These are phyloP conservation scores for Eupsilia transversa DNA, from an alignment of 2,888 invertebrate genomes.

Conservation along the genomic window DNA sequence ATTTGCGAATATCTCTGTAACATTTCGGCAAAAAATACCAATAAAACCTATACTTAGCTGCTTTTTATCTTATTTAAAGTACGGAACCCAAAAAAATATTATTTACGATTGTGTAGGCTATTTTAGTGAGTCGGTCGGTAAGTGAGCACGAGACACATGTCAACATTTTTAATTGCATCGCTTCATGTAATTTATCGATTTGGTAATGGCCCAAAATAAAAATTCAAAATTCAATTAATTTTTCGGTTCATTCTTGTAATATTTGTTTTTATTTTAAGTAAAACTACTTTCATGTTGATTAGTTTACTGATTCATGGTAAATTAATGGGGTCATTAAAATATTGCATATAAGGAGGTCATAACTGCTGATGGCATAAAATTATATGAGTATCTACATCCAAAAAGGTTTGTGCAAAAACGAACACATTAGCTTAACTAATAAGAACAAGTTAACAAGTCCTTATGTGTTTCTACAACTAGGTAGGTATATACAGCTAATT, in stretches of 20 bases:
- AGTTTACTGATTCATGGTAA: slow-evolving; percentile 53
- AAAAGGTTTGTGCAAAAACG: slow-evolving; percentile 20
- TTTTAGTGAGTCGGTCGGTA: slow-evolving; percentile 65
- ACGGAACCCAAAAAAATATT: slow-evolving; percentile 60
- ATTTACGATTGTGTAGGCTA: slow-evolving; percentile 69
- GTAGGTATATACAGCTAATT: not conserved
- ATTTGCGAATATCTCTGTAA: too few species aligned
- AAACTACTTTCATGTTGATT: slow-evolving; percentile 66
- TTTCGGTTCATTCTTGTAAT: slow-evolving; percentile 66
- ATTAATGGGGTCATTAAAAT: slow-evolving; percentile 52
- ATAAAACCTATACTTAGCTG: too few species aligned
- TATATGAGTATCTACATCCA: slow-evolving; percentile 10
- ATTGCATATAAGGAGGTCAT: slow-evolving; percentile 29
- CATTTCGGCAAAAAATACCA: too few species aligned
- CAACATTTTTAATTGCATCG: slow-evolving; percentile 75
- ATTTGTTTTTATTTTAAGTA: slow-evolving; percentile 71
- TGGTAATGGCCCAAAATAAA: slow-evolving; percentile 72
- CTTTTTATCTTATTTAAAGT: not conserved
- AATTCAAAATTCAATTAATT: slow-evolving; percentile 80
- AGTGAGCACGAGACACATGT: slow-evolving; percentile 72
- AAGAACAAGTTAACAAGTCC: not conserved
- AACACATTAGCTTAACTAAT: not conserved
- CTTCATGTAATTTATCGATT: slow-evolving; percentile 72
- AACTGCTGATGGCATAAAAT: slow-evolving; percentile 38
- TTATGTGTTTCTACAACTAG: slow-evolving; percentile 1